phyloP scores from a whole-genome alignment of 2,113 vertebrate species.

The Anoplopoma fimbria region DNA sequence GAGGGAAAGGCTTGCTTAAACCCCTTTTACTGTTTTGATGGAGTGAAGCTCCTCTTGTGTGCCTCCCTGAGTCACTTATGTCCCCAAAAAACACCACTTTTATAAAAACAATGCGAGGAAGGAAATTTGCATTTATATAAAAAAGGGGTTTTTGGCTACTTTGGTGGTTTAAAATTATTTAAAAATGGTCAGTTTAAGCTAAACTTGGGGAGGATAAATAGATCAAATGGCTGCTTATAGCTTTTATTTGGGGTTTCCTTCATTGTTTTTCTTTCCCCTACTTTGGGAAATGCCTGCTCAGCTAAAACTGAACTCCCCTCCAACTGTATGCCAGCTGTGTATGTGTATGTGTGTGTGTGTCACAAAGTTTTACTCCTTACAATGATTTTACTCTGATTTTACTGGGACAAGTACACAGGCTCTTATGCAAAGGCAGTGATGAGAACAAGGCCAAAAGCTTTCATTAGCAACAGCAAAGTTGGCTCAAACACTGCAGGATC shows the following conservation, averaged over 20 bases:
- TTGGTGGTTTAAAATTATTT: not conserved
- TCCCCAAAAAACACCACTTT: not conserved
- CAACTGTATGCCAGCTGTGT: constrained; percentile 54
- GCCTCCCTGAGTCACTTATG: not conserved
- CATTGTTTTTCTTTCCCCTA: constrained; percentile 61
- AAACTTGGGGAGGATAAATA: constrained; percentile 11
- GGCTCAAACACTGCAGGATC: constrained; percentile 21
- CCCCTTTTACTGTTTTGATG: constrained; percentile 28
- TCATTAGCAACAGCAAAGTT: constrained; percentile 19
- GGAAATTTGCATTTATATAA: not conserved
- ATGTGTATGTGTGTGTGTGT: constrained; percentile 35
- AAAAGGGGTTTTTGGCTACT: not conserved
- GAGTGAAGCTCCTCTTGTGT: constrained; percentile 25
- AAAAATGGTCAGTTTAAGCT: not conserved
- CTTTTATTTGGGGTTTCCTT: constrained; percentile 54
- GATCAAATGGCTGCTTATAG: constrained; percentile 2
- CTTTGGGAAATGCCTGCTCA: constrained; percentile 75
- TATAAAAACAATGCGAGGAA: not conserved
- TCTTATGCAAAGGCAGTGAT: constrained; percentile 15
- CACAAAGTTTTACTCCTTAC: constrained; percentile 50
- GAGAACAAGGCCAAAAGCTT: not conserved
- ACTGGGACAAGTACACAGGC: constrained; percentile 2
- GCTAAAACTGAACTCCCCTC: constrained; percentile 68
- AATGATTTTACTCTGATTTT: constrained; percentile 43
- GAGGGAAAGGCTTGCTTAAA: constrained; percentile 43